These are phyloP conservation scores for Graptemys geographica DNA, from an alignment of 2,797 vertebrate species.

Conservation along the genomic window DNA sequence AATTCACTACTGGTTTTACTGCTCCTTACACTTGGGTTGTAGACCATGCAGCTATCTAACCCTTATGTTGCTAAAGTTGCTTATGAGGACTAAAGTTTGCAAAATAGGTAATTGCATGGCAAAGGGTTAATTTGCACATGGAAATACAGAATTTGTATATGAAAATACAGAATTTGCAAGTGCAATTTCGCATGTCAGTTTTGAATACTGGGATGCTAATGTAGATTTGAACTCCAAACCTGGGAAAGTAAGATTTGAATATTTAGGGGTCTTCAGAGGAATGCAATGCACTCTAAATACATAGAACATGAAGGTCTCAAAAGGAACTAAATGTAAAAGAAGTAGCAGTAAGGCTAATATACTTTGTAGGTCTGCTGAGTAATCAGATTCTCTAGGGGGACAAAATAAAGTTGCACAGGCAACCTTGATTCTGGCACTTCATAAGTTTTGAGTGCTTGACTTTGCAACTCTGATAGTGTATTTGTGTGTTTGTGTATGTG, in stretches of 20 bases:
- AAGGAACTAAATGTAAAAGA: not conserved
- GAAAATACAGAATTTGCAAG: slow-evolving; percentile 29
- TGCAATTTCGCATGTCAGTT: slow-evolving; percentile 31
- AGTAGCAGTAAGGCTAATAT: not conserved
- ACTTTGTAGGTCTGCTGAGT: too few species aligned
- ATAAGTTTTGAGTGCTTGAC: not conserved
- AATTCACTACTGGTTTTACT: not conserved
- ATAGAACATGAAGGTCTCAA: not conserved
- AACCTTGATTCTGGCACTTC: accelerated
- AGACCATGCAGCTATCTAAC: not conserved
- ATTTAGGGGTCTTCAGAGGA: not conserved
- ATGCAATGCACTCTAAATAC: not conserved
- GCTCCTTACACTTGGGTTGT: not conserved
- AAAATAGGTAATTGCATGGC: not conserved
- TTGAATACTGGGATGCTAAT: not conserved
- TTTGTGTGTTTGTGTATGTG: too few species aligned
- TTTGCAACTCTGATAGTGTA: not conserved
- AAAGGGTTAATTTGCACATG: not conserved
- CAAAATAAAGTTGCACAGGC: not conserved
- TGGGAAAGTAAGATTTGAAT: not conserved
- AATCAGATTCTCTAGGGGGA: not conserved
- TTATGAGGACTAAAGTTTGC: not conserved
- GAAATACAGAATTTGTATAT: slow-evolving; percentile 29
- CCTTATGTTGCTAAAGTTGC: not conserved
- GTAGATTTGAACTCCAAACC: not conserved